Evolutionary conservation across 2,113 vertebrate species (phyloP).

Genomic region (Chitala chitala): DNA sequence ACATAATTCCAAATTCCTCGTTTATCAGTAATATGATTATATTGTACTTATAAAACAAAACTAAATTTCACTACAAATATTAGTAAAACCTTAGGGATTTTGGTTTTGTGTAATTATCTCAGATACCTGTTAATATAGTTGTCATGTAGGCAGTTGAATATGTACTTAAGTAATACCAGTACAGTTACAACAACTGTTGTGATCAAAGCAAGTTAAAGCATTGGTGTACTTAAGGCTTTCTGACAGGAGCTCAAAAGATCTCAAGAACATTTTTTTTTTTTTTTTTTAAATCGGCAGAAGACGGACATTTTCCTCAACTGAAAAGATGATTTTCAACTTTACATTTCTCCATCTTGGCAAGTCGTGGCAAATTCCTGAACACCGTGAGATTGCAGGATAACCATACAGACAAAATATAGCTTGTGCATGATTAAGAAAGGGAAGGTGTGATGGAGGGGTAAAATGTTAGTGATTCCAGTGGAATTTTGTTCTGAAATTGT

Average conservation of each 20-base stretch:
- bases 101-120: no score
- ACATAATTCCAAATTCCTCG: no score
- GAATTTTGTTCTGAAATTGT: not conserved
- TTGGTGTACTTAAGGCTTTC: no score
- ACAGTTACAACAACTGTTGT: no score
- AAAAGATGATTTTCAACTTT: not conserved
- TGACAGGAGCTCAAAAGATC: not conserved
- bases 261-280: not conserved
- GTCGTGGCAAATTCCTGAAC: not conserved
- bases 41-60: no score
- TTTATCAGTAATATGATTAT: no score
- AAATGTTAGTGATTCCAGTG: not conserved
- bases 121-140: no score
- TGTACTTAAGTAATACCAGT: no score
- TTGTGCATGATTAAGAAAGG: not conserved
- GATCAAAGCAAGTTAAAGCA: no score
- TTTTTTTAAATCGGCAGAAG: not conserved
- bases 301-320: not conserved
- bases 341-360: not conserved
- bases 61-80: no score
- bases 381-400: slow-evolving; percentile 10
- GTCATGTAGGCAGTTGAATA: no score
- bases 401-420: not conserved
- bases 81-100: no score
- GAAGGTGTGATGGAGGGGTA: not conserved